Evolutionary conservation across 2,797 vertebrate genomes (phyloP).

Genomic region (Columba guinea): DNA sequence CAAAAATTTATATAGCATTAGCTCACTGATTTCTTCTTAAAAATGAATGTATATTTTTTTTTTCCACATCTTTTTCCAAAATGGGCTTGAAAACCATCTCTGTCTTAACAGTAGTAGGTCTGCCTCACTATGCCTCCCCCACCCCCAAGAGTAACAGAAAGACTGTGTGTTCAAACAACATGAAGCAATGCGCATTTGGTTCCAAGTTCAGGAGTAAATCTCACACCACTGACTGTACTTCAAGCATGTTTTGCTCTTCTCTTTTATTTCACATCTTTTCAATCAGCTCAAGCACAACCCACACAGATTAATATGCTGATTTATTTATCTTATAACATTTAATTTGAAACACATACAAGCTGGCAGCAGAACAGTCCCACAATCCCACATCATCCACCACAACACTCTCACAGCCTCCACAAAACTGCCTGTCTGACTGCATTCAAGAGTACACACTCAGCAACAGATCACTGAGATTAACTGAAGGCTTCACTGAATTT

Average conservation of each 20-base stretch:
- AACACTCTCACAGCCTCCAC: constrained; percentile 19
- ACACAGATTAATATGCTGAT: constrained; percentile 26
- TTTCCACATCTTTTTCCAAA: background rate
- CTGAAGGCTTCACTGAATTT: background rate
- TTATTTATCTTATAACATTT: constrained; percentile 31
- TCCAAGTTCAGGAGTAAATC: background rate
- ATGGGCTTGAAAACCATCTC: background rate
- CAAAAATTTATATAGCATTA: background rate
- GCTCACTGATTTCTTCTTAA: background rate
- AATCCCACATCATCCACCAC: background rate
- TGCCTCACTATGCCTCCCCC: background rate
- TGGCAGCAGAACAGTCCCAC: constrained; percentile 22
- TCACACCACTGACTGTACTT: background rate
- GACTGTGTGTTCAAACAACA: background rate
- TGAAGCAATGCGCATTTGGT: background rate
- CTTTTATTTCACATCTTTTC: constrained; percentile 23
- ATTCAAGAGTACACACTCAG: background rate
- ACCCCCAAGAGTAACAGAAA: background rate
- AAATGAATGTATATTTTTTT: background rate
- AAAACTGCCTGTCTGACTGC: background rate
- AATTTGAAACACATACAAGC: constrained; percentile 36
- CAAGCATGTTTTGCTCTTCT: constrained; percentile 4
- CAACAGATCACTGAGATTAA: background rate
- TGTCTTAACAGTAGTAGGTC: background rate
- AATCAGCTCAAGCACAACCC: background rate